phyloP scores from a whole-genome alignment of 2,113 vertebrate genomes.

The Condylura cristata region DNA sequence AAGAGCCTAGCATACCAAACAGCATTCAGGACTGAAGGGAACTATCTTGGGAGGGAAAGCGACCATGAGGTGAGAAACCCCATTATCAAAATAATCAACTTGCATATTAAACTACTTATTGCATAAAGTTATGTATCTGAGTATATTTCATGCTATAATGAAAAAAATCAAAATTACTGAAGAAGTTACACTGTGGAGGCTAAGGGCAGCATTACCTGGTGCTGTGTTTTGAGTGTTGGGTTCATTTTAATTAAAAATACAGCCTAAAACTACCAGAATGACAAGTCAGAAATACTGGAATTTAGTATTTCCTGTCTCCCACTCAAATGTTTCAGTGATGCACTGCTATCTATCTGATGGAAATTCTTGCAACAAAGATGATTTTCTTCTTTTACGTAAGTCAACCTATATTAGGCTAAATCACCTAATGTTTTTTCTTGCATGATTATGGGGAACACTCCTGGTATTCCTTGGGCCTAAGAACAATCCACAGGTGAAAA shows the following conservation, averaged over 20 bases:
- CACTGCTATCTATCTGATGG: constrained; percentile 65
- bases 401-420: constrained; percentile 84
- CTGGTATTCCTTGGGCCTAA: constrained; percentile 84
- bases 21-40: constrained; percentile 22
- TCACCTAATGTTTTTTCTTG: constrained; percentile 82
- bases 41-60: constrained; percentile 43
- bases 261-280: constrained; percentile 53
- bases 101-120: constrained; percentile 85
- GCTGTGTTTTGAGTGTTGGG: constrained; percentile 58
- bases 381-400: constrained; percentile 71
- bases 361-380: constrained; percentile 80
- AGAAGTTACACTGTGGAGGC: constrained; percentile 65
- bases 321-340: constrained; percentile 69
- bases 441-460: constrained; percentile 83
- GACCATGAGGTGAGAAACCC: constrained; percentile 11
- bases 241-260: constrained; percentile 53
- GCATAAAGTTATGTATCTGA: constrained; percentile 85
- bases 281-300: constrained; percentile 71
- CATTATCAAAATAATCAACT: constrained; percentile 52
- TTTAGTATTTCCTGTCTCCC: constrained; percentile 77
- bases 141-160: constrained; percentile 82
- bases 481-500: constrained; percentile 86
- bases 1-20: neutral
- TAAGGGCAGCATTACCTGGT: constrained; percentile 66
- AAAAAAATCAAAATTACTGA: constrained; percentile 77